Base-by-base conservation (phyloP, 2,797 vertebrate genomes). In the Mastacembelus armatus region DNA sequence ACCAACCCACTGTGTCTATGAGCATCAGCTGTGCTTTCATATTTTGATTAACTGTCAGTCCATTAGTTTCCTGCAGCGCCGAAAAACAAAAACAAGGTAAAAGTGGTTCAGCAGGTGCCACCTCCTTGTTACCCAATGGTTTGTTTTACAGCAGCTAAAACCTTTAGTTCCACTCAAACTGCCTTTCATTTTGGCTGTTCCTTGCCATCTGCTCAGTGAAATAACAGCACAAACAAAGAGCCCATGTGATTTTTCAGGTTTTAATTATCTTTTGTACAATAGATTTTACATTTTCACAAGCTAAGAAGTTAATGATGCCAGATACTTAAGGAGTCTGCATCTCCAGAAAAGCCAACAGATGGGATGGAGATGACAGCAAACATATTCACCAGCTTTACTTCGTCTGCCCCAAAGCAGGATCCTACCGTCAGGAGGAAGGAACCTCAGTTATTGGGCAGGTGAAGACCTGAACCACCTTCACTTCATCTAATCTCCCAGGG, bases 221-320 rank as follows among this genome's bases (percentile, higher is more conserved):
- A 73, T 35, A 52, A 84, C 48, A 57, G 32, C 51, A 71, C 7
- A 16, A 10, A 30, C 30, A 59, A 38, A 55, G 55, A 42, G 18
- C 45, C 65, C 66, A 67, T 68, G 84, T 86, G 87, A 89, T 87
- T 92, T 88, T 77, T 90, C 87, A 69, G 85, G 84, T 91, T 92
- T 93, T 91, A 91, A 87, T 92, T 70, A 59, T 85, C 84, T 80
- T 91, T 91, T 91, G 84, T 92, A 92, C 90, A 93, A 93, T 92
- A 92, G 85, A 93, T 92, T 92, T 91, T 91, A 93, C 90, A 92
- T 93, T 91, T 92, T 92, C 91, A 93, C 91, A 93, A 93, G 93
- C 92, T 84, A 92, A 86, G 91, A 89, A 86, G 79, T 75, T 81
- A 91, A 88, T 80, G 87, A 85, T 84, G 85, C 82, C 64, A 21